A percentile compares a stretch with the other conserved stretches of the same genome.
These are phyloP conservation scores for Paradisaea rubra DNA, from an alignment of 2,113 vertebrate genomes.

Conservation along the genomic window DNA sequence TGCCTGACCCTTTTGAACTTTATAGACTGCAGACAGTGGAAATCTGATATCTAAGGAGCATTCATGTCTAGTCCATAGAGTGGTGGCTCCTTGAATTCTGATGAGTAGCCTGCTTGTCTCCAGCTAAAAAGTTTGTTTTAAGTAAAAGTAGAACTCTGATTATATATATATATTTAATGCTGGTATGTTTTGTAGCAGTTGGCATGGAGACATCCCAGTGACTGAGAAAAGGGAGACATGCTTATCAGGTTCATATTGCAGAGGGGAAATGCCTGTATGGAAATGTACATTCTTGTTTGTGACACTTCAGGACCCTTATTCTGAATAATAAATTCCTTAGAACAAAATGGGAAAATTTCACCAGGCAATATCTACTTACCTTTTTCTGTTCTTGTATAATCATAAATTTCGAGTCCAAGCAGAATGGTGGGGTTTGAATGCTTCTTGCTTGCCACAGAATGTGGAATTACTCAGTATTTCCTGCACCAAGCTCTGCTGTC, in stretches of 20 bases:
- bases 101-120: neutral
- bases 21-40: neutral
- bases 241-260: neutral
- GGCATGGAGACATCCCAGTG: neutral
- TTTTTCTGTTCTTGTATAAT: neutral
- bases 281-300: neutral
- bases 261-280: neutral
- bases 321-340: neutral
- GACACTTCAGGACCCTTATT: neutral
- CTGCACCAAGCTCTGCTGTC: neutral
- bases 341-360: neutral
- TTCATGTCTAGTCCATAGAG: accelerated
- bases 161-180: neutral
- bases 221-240: neutral
- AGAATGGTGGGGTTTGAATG: neutral
- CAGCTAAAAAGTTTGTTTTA: neutral
- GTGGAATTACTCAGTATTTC: neutral
- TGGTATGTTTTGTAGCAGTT: neutral
- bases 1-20: neutral
- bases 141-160: neutral
- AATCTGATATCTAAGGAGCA: neutral
- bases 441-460: neutral
- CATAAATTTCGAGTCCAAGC: neutral
- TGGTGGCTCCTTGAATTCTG: accelerated
- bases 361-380: neutral